Evolutionary conservation across 53 echinoderm and acorn worm species (phyloP).

Genomic region (Zoroaster sp.): DNA sequence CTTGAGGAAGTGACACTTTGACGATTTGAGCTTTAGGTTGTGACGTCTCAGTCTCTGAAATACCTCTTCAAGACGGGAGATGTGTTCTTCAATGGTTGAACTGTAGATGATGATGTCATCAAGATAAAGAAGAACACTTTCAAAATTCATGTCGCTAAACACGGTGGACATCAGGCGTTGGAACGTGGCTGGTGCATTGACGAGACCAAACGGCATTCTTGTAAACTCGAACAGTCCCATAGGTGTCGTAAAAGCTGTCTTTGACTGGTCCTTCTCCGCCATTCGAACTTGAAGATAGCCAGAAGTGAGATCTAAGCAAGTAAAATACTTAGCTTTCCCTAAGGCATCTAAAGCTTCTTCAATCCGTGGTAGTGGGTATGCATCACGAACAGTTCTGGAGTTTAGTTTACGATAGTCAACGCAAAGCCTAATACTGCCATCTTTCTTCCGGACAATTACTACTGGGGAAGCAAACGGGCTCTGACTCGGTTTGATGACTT

Average conservation of each 20-base stretch:
- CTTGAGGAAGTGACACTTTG: constrained; percentile 25
- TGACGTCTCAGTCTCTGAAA: neutral
- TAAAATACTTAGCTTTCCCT: constrained; percentile 53
- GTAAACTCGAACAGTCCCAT: constrained; percentile 36
- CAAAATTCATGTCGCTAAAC: constrained; percentile 29
- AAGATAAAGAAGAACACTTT: constrained; percentile 26
- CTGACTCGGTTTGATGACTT: constrained; percentile 3
- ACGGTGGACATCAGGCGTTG: constrained; percentile 50
- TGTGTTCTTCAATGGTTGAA: constrained; percentile 19
- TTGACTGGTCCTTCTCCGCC: neutral
- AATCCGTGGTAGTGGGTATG: constrained; percentile 37
- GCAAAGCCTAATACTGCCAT: constrained; percentile 20
- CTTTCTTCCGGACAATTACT: constrained; percentile 44
- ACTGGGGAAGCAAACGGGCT: constrained; percentile 55
- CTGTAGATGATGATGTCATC: constrained; percentile 53
- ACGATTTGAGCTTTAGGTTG: neutral
- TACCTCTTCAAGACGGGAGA: neutral
- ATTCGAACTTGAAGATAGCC: constrained; percentile 38
- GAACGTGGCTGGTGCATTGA: constrained; percentile 49
- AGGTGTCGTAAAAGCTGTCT: constrained; percentile 40
- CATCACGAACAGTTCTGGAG: constrained; percentile 24
- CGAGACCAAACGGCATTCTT: constrained; percentile 43
- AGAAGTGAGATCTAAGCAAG: constrained; percentile 47
- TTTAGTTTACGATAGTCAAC: constrained; percentile 46
- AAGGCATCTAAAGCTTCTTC: constrained; percentile 34